Evolutionary conservation across 2,797 vertebrate genomes (phyloP).

Genomic region (Capromys pilorides): DNA sequence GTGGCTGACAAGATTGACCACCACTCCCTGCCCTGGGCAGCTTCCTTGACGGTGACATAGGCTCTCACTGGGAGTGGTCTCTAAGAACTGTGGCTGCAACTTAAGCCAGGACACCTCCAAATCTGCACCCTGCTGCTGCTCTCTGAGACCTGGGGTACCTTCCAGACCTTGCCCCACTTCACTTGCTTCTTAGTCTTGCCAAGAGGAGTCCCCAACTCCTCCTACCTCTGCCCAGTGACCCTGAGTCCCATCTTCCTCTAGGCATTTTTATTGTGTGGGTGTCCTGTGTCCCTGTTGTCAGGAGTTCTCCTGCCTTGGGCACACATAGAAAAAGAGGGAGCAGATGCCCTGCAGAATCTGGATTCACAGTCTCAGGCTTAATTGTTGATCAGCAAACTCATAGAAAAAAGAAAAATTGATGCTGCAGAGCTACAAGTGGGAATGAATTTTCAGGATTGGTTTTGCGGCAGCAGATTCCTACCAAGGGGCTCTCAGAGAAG

Average conservation of each 20-base stretch:
- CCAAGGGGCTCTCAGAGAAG: not conserved
- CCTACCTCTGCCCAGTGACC: not conserved
- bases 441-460: not conserved
- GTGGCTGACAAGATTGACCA: not conserved
- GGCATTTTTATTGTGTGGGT: not conserved
- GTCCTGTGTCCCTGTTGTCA: not conserved
- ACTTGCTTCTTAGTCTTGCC: not conserved
- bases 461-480: not conserved
- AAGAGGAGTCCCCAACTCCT: not conserved
- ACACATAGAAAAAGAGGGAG: not conserved
- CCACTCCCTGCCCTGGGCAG: not conserved
- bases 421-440: not conserved
- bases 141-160: not conserved
- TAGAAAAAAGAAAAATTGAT: not conserved
- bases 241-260: no score
- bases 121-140: not conserved
- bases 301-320: not conserved
- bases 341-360: not conserved
- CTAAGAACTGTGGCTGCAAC: not conserved
- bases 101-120: not conserved
- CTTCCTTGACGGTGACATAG: not conserved
- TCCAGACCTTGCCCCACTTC: not conserved
- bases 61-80: not conserved
- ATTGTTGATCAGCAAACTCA: not conserved
- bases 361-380: not conserved